Conservation (phyloP, 2,113 vertebrate genomes). For the Trematocara zebra region DNA sequence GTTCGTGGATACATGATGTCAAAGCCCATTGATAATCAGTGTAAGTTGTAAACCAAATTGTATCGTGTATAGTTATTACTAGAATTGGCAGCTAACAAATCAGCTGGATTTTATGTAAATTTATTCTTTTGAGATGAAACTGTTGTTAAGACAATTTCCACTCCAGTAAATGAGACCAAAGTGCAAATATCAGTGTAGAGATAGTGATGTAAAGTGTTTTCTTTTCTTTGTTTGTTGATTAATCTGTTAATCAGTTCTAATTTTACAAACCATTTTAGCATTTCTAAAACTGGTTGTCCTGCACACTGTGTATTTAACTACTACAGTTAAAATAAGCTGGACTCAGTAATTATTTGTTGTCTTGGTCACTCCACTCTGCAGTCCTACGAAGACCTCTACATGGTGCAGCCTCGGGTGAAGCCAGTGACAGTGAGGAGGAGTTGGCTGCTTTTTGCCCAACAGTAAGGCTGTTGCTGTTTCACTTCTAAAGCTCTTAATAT, state of each 20-base stretch:
- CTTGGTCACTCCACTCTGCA: conserved; percentile 54
- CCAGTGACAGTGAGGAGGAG: conserved; percentile 91
- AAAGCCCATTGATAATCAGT: conserved; percentile 83
- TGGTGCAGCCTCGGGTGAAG: conserved; percentile 62
- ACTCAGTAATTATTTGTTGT: neutral
- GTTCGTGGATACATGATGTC: conserved; percentile 85
- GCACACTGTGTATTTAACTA: neutral
- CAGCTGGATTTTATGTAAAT: neutral
- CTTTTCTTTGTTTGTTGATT: neutral
- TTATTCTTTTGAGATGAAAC: neutral
- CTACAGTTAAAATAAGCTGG: neutral
- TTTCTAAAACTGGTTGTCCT: neutral
- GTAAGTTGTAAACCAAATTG: conserved; percentile 72
- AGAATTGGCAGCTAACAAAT: neutral
- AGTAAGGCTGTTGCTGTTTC: conserved; percentile 64
- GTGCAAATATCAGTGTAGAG: neutral
- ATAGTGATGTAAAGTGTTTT: neutral
- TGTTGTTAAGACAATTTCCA: neutral
- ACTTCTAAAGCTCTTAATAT: neutral
- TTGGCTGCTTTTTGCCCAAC: conserved; percentile 91
- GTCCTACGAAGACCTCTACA: conserved; percentile 72
- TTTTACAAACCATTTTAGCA: neutral
- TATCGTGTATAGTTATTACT: neutral
- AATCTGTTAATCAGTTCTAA: neutral
- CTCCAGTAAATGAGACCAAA: neutral